Evolutionary conservation across 2,888 invertebrate species (phyloP), one percentile per base, ranked within the genome.

Genomic region (Platerodrilus igneus): DNA sequence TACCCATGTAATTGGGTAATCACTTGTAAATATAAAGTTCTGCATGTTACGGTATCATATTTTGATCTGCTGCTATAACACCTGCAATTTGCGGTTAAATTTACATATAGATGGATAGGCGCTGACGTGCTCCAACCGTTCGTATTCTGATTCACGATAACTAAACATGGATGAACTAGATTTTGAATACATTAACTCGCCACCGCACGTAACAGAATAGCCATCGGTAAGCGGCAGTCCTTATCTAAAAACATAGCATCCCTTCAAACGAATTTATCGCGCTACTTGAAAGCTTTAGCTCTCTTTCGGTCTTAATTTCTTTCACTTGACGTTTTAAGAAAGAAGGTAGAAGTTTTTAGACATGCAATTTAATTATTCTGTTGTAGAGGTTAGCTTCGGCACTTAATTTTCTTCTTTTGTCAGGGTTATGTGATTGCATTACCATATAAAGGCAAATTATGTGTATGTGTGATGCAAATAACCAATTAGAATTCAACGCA

Each of bases 31-130:
- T 47, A 48, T 44, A 43, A 41, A 45, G 30, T 44, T 37, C 44
- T 35, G 37, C 39, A 38, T 46, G 43, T 18, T 33, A 18, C 20
- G 26, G 37, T 44, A 49, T 50, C 47, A 46, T 46, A 48, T 44
- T 41, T 43, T 46, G 47, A 53, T 57, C 52, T 50, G 53, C 37
- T 44, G 42, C 47, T 51, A 38, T 43, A 50, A 53, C 53, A 56
- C 55, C 56, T 55, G 53, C 53, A 57, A 58, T 58, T 58, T 58
- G 56, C 52, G 55, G 50, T 43, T 37, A 32, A 40, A 58, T 58
- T 58, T 55, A 52, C 58, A 58, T 58, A 58, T 58, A 58, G 56
- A 58, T 57, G 53, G 56, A 55, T 52, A 49, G 34, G 23, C 35
- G 53, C 42, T 51, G 51, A 51, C 53, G 48, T 51, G 47, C 50